Evolutionary conservation across 2,113 vertebrate species (phyloP).

Genomic region (Turdus rufiventris): DNA sequence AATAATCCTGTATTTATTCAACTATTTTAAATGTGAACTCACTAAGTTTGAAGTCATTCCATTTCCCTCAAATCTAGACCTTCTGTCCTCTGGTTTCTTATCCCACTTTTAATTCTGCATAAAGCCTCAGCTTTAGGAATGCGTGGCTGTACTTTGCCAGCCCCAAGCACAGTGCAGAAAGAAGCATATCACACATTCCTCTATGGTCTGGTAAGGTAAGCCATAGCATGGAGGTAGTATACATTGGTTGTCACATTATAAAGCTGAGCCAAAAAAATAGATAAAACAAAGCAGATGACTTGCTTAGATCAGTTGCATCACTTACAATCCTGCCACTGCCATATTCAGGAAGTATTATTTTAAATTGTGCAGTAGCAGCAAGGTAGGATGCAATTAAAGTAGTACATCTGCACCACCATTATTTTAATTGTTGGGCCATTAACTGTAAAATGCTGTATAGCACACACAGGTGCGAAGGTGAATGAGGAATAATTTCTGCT

Average conservation of each 20-base stretch:
- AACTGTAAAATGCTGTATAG: slow-evolving; percentile 18
- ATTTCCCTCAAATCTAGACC: not conserved
- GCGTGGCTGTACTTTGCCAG: not conserved
- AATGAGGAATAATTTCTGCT: not conserved
- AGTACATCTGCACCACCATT: not conserved
- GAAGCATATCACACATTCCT: rapidly evolving
- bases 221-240: not conserved
- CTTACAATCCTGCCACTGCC: not conserved
- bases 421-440: slow-evolving; percentile 15
- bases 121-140: not conserved
- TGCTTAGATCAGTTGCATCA: not conserved
- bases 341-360: not conserved
- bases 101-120: not conserved
- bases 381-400: not conserved
- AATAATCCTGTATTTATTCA: not conserved
- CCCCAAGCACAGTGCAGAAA: not conserved
- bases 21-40: not conserved
- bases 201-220: not conserved
- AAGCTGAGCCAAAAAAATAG: not conserved
- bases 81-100: not conserved
- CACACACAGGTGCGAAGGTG: not conserved
- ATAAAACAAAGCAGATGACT: not conserved
- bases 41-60: not conserved
- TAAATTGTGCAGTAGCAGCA: slow-evolving; percentile 6
- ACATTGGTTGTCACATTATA: not conserved